Conservation (phyloP, 2,113 vertebrate genomes). For the Vombatus ursinus region DNA sequence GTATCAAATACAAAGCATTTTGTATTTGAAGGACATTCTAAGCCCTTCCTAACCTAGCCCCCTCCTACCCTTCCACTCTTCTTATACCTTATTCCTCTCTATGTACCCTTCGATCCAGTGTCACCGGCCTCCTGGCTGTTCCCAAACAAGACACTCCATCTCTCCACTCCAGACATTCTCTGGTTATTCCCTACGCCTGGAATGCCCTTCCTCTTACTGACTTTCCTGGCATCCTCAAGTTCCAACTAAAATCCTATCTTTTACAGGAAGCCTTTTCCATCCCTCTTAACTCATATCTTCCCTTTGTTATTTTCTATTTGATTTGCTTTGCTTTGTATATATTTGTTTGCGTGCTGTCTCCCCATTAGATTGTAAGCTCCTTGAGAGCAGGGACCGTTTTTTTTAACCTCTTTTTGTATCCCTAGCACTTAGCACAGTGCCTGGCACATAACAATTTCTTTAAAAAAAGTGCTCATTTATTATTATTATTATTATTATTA, state of each 20-base stretch:
- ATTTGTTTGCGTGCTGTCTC: background rate
- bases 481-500: background rate
- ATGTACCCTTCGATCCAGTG: background rate
- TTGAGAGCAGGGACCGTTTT: background rate
- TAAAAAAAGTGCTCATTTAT: background rate
- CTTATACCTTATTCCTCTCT: background rate
- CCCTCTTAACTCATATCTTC: background rate
- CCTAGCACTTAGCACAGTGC: background rate
- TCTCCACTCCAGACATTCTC: background rate
- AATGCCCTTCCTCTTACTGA: background rate
- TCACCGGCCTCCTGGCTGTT: background rate
- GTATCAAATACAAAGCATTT: background rate
- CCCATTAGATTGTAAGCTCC: background rate
- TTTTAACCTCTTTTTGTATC: background rate
- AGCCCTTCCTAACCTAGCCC: background rate
- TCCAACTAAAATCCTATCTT: background rate
- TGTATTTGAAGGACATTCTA: background rate
- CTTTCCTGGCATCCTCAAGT: background rate
- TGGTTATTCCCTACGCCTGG: background rate
- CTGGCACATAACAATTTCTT: background rate
- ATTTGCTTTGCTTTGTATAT: background rate
- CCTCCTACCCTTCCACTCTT: background rate
- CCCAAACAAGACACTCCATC: background rate
- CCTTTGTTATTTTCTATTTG: background rate
- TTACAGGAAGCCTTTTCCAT: background rate